A percentile compares a stretch with the other conserved stretches of the same genome.
phyloP scores from a whole-genome alignment of 1,140 invertebrate species.

The Drosophila takahashii region DNA sequence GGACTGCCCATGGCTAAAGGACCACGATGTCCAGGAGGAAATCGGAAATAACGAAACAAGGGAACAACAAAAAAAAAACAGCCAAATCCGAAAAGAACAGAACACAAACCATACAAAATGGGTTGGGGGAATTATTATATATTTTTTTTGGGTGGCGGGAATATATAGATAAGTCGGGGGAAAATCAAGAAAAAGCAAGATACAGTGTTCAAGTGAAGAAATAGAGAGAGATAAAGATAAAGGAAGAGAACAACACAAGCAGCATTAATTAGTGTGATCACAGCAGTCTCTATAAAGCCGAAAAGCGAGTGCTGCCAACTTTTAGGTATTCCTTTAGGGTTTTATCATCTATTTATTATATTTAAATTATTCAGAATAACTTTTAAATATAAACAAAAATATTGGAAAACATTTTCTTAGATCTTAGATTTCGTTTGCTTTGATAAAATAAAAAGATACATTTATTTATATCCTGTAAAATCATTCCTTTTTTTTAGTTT shows the following conservation, averaged over 20 bases:
- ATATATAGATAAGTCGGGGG: not conserved
- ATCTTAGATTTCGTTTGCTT: too few species aligned
- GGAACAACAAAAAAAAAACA: conserved; percentile 20
- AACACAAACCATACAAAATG: not conserved
- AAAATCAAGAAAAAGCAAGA: conserved; percentile 20
- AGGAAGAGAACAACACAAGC: conserved; percentile 32
- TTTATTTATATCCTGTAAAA: too few species aligned
- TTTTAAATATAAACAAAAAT: too few species aligned
- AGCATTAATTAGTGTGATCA: conserved; percentile 47
- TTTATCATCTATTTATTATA: too few species aligned
- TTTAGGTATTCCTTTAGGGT: not conserved
- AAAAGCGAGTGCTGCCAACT: conserved; percentile 1
- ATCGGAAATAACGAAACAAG: conserved; percentile 5
- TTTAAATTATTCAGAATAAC: too few species aligned
- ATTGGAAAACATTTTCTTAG: too few species aligned
- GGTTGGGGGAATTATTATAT: not conserved
- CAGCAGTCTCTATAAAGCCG: conserved; percentile 2
- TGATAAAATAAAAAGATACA: too few species aligned
- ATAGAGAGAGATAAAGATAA: conserved; percentile 41
- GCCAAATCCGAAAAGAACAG: not conserved
- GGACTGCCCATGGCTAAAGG: conserved; percentile 40
- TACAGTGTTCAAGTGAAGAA: conserved; percentile 7
- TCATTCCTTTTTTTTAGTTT: too few species aligned
- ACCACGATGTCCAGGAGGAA: not conserved
- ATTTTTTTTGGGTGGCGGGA: not conserved